phyloP scores from a whole-genome alignment of 2,113 vertebrate species.

The Alligator sinensis region DNA sequence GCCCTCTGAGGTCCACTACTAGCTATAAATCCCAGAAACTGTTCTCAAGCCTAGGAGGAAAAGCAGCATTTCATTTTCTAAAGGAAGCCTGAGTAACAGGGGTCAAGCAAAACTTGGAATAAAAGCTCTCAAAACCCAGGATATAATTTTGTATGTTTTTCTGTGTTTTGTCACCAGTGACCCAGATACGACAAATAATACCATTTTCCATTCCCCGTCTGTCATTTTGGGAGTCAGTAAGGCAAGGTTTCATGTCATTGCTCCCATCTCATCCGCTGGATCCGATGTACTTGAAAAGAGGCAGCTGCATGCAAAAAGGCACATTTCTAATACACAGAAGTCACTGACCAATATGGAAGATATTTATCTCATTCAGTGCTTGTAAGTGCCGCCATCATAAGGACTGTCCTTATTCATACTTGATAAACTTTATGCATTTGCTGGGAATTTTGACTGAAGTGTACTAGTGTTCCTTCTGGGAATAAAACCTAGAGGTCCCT shows the following conservation, averaged over 20 bases:
- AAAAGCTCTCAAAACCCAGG: slow-evolving; percentile 62
- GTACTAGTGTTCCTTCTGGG: too few species aligned
- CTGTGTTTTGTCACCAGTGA: slow-evolving; percentile 64
- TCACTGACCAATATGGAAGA: not conserved
- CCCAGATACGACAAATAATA: slow-evolving; percentile 68
- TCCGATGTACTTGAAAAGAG: slow-evolving; percentile 48
- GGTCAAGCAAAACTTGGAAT: slow-evolving; percentile 68
- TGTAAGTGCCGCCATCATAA: not conserved
- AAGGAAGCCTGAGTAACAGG: slow-evolving; percentile 49
- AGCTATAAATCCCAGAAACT: slow-evolving; percentile 72
- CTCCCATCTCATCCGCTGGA: slow-evolving; percentile 59
- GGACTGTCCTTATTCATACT: too few species aligned
- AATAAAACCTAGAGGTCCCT: too few species aligned
- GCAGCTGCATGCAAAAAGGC: slow-evolving; percentile 54
- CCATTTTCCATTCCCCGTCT: slow-evolving; percentile 26
- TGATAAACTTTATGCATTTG: too few species aligned
- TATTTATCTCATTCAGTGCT: not conserved
- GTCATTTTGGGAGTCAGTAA: slow-evolving; percentile 52
- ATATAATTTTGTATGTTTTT: slow-evolving; percentile 57
- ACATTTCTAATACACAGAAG: not conserved
- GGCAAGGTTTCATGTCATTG: slow-evolving; percentile 61
- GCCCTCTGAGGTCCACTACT: slow-evolving; percentile 51
- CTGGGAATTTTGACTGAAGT: too few species aligned
- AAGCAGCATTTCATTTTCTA: slow-evolving; percentile 67
- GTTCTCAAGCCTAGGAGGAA: slow-evolving; percentile 55